Evolutionary conservation across 2,797 vertebrate genomes (phyloP).

Genomic region (Cygnus olor): DNA sequence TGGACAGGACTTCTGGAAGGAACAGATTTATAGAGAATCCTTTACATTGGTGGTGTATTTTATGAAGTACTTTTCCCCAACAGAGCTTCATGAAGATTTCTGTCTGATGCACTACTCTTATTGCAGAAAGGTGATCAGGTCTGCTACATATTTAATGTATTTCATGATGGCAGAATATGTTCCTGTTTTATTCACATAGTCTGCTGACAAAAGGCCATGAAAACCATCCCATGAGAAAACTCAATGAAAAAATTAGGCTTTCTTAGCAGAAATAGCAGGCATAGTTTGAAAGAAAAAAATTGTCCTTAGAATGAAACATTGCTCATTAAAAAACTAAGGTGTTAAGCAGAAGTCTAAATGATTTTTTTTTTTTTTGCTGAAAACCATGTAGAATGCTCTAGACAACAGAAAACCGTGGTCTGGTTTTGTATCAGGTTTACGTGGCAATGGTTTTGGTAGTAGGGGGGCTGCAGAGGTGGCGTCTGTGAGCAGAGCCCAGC

Average conservation of each 20-base stretch:
- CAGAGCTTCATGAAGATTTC: not conserved
- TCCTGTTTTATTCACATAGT: not conserved
- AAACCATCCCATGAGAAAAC: not conserved
- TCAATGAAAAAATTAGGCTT: not conserved
- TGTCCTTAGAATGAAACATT: not conserved
- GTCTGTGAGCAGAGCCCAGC: too few relatives aligned
- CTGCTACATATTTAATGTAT: not conserved
- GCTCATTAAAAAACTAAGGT: not conserved
- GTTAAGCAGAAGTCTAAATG: not conserved
- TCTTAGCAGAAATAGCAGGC: not conserved
- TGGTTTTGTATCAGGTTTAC: not conserved
- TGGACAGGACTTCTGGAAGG: not conserved
- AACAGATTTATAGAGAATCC: not conserved
- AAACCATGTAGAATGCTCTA: not conserved
- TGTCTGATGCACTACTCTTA: not conserved
- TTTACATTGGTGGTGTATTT: not conserved
- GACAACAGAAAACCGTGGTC: not conserved
- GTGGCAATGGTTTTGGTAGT: too few relatives aligned
- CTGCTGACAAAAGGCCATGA: not conserved
- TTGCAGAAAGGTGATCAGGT: not conserved
- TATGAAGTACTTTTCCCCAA: not conserved
- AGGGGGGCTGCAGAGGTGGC: too few relatives aligned
- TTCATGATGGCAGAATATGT: not conserved
- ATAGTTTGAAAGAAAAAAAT: not conserved
- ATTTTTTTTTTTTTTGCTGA: not conserved